phyloP scores from a whole-genome alignment of 2,113 vertebrate genomes.

The Emydocephalus ijimae region DNA sequence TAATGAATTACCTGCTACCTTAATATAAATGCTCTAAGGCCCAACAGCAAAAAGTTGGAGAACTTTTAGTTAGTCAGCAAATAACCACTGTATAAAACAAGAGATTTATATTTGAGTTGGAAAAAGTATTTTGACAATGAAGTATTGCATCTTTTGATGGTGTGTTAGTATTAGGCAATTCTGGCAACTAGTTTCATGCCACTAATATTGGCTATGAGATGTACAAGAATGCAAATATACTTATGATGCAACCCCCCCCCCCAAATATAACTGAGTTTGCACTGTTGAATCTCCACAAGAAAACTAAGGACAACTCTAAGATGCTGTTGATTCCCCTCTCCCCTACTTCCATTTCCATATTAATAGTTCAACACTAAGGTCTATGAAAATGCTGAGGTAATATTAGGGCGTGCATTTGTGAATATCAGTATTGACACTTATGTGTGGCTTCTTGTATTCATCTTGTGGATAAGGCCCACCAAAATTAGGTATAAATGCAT shows the following conservation, averaged over 20 bases:
- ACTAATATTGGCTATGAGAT: neutral
- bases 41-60: neutral
- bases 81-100: neutral
- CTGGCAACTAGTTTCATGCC: neutral
- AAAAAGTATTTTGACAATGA: neutral
- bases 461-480: neutral
- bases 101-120: neutral
- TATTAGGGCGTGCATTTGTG: neutral
- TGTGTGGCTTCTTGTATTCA: neutral
- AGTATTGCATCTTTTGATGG: neutral
- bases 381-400: neutral
- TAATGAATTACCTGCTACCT: neutral
- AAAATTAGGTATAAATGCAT: neutral
- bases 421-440: neutral
- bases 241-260: neutral
- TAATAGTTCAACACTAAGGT: neutral
- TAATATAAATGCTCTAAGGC: neutral
- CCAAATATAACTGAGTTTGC: neutral
- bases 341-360: neutral
- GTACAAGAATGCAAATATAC: neutral
- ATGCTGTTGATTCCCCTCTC: neutral
- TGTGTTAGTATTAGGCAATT: neutral
- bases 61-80: neutral
- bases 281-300: neutral
- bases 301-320: neutral